phyloP scores from a whole-genome alignment of 1,140 invertebrate genomes.

The Tenebrio molitor region DNA sequence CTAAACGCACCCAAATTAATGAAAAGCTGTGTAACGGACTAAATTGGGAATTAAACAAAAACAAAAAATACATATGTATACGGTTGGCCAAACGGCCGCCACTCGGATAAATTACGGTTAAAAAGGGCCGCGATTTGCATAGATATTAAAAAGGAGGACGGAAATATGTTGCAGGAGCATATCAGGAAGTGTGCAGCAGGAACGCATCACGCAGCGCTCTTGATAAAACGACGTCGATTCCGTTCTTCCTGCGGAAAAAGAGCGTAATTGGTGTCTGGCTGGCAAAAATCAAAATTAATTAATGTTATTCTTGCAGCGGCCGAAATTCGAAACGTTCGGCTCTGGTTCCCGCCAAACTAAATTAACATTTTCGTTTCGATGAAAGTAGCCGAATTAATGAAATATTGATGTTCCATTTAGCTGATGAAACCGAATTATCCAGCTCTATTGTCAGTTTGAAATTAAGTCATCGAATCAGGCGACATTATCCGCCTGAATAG shows the following conservation, averaged over 20 bases:
- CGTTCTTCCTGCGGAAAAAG: neutral
- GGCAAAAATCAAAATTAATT: conserved; percentile 1
- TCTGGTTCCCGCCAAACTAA: conserved; percentile 17
- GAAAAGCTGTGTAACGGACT: neutral
- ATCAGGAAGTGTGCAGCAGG: conserved; percentile 4
- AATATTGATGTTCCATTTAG: conserved; percentile 39
- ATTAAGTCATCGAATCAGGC: conserved; percentile 35
- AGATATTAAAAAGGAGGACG: conserved; percentile 12
- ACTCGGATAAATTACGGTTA: neutral
- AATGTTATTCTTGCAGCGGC: conserved; percentile 11
- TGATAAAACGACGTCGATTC: neutral
- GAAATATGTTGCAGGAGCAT: conserved; percentile 11
- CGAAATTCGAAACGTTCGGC: neutral
- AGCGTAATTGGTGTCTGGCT: neutral
- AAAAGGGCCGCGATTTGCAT: conserved; percentile 9
- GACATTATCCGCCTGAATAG: conserved; percentile 17
- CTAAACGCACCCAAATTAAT: conserved; percentile 8
- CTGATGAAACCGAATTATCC: conserved; percentile 30
- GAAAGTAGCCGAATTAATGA: conserved; percentile 37
- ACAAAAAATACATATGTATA: neutral
- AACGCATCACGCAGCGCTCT: neutral
- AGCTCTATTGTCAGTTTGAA: conserved; percentile 34
- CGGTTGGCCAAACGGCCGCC: neutral
- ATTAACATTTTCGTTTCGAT: conserved; percentile 35
- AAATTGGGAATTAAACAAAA: neutral